phyloP scores from a whole-genome alignment of 2,888 invertebrate genomes.

The Callinectes sapidus region DNA sequence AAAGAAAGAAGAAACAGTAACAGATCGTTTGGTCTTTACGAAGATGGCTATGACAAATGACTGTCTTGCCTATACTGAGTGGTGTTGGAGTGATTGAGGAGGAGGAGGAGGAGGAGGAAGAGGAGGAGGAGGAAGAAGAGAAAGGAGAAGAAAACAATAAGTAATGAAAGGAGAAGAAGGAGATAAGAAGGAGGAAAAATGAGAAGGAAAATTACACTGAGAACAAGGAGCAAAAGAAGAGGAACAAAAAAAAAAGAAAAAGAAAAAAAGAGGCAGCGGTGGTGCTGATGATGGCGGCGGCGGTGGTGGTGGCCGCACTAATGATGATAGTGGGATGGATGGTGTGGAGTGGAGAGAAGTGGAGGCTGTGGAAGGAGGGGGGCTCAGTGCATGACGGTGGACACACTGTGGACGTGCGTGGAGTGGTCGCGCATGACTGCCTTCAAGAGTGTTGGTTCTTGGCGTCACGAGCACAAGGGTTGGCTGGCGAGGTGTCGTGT shows the following conservation, averaged over 20 bases:
- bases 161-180: background rate
- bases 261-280: background rate
- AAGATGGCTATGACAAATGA: no score
- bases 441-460: background rate
- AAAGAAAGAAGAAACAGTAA: no score
- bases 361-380: background rate
- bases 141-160: background rate
- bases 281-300: background rate
- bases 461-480: background rate
- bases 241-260: background rate
- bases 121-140: background rate
- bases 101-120: background rate
- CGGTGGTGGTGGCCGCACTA: background rate
- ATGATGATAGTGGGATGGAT: slow-evolving; percentile 14
- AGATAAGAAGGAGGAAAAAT: background rate
- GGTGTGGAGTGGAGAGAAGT: background rate
- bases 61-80: no score
- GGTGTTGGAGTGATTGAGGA: background rate
- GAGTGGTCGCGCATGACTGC: slow-evolving; percentile 27
- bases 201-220: no score
- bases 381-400: background rate
- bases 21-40: no score
- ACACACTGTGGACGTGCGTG: background rate
- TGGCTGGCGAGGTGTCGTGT: background rate
- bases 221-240: background rate